A percentile compares a stretch with the other conserved stretches of the same genome.
phyloP scores from a whole-genome alignment of 2,113 vertebrate genomes.

The Alosa alosa region DNA sequence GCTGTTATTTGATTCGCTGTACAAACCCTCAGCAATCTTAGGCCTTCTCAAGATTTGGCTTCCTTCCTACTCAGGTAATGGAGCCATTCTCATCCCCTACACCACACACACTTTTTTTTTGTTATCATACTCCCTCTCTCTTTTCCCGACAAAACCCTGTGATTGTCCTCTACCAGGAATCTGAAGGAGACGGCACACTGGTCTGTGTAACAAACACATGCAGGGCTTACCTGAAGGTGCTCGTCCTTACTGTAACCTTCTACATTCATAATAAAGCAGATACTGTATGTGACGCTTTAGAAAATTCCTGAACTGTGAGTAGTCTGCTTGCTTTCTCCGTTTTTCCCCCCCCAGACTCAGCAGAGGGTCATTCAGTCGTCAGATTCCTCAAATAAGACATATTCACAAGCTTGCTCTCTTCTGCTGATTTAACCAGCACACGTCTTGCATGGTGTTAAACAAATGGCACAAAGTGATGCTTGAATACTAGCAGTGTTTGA shows the following conservation, averaged over 20 bases:
- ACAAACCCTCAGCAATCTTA: slow-evolving; percentile 4
- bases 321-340: background rate
- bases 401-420: background rate
- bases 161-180: background rate
- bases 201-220: background rate
- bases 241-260: background rate
- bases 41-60: background rate
- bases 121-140: background rate
- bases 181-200: background rate
- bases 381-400: background rate
- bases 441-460: no score
- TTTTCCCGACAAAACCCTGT: background rate
- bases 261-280: background rate
- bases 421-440: background rate
- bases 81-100: background rate
- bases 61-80: slow-evolving; percentile 13
- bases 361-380: background rate
- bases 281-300: background rate
- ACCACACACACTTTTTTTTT: background rate
- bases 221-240: background rate
- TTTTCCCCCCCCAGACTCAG: background rate
- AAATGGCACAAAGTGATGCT: no score
- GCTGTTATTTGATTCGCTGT: slow-evolving; percentile 1
- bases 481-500: no score
- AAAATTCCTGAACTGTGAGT: background rate